phyloP scores from a whole-genome alignment of 2,113 vertebrate genomes.

The Catharus minimus region DNA sequence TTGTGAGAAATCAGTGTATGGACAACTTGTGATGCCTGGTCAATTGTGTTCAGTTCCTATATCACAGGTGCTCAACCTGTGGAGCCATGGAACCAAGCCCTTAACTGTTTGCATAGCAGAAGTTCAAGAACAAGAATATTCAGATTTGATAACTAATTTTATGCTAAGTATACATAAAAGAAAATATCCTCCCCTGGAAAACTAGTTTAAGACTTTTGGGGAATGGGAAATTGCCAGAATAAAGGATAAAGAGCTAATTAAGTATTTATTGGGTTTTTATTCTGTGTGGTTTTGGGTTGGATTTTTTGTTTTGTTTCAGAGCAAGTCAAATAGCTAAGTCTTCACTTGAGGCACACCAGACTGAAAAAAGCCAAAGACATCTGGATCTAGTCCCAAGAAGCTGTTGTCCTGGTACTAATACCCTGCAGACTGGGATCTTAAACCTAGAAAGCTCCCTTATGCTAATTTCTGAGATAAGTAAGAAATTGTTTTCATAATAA shows the following conservation, averaged over 20 bases:
- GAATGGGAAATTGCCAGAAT: background rate
- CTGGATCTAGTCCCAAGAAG: background rate
- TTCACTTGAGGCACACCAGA: background rate
- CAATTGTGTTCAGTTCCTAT: rapidly evolving
- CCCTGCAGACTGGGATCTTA: background rate
- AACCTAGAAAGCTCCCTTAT: background rate
- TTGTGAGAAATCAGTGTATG: background rate
- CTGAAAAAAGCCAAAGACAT: background rate
- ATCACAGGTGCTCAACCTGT: background rate
- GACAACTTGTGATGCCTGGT: background rate
- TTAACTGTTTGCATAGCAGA: background rate
- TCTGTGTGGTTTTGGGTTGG: background rate
- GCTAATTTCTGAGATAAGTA: background rate
- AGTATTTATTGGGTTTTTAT: background rate
- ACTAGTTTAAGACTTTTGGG: background rate
- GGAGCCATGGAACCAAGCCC: background rate
- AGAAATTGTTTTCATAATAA: background rate
- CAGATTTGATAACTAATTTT: background rate
- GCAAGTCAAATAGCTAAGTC: background rate
- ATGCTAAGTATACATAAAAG: background rate
- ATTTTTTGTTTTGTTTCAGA: background rate
- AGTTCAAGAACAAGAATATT: background rate
- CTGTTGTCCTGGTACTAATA: background rate
- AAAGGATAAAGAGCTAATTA: background rate
- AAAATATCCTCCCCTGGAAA: background rate